A percentile compares a stretch with the other conserved stretches of the same genome.
These are phyloP conservation scores for Hemicentrotus pulcherrimus DNA, from an alignment of 35 echinoderm and acorn worm genomes.

Conservation along the genomic window DNA sequence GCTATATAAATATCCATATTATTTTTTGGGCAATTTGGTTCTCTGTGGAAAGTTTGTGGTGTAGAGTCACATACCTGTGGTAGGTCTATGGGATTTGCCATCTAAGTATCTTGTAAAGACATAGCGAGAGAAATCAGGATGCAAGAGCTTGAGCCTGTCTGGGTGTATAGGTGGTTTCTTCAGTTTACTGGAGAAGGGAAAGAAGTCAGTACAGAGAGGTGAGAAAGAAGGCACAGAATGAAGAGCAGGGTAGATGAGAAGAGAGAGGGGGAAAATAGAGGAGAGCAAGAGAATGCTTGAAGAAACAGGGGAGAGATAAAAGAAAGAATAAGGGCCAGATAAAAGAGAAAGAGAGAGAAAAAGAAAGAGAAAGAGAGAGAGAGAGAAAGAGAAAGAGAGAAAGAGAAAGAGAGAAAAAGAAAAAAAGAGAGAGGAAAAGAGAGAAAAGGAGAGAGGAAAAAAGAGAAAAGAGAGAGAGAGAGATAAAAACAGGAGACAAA, in stretches of 20 bases:
- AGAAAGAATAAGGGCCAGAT: not conserved
- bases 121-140: constrained; percentile 97
- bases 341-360: not conserved
- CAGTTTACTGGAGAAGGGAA: constrained; percentile 57
- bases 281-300: not conserved
- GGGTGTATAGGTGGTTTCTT: constrained; percentile 49
- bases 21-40: no score
- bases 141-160: constrained; percentile 65
- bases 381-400: not conserved
- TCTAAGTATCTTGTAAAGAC: constrained; percentile 87
- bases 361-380: not conserved
- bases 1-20: no score
- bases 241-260: not conserved
- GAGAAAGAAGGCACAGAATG: not conserved
- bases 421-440: not conserved
- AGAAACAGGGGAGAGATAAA: not conserved
- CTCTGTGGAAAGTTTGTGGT: no score
- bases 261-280: not conserved
- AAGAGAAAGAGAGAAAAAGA: not conserved
- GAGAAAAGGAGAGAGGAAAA: not conserved
- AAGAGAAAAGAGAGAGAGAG: not conserved
- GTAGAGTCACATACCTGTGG: constrained; percentile 73
- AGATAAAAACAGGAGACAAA: not conserved
- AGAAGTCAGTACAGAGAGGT: not conserved
- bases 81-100: constrained; percentile 79